phyloP scores from a whole-genome alignment of 2,797 vertebrate species.

The Lagorchestes hirsutus region DNA sequence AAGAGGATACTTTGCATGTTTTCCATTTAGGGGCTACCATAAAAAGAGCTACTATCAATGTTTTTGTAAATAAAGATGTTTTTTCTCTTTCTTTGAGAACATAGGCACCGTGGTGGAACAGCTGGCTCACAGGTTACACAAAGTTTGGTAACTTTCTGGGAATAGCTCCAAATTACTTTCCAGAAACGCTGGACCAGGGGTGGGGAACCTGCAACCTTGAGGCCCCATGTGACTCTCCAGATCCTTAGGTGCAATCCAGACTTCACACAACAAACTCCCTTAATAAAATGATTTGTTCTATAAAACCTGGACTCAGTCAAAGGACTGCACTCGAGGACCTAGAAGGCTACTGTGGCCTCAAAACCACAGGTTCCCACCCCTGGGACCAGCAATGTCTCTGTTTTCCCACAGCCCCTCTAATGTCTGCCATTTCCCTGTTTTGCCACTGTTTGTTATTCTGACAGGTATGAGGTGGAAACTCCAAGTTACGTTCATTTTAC shows the following conservation, averaged over 20 bases:
- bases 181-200: background rate
- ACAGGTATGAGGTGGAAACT: background rate
- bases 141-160: background rate
- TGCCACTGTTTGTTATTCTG: background rate
- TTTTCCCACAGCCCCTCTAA: background rate
- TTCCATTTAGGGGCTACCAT: background rate
- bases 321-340: too few relatives aligned
- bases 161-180: background rate
- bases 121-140: background rate
- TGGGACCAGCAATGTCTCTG: background rate
- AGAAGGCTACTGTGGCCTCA: too few relatives aligned
- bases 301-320: too few relatives aligned
- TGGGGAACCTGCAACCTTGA: too few relatives aligned
- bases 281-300: too few relatives aligned
- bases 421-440: background rate
- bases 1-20: background rate
- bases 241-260: too few relatives aligned
- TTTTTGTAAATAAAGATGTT: background rate
- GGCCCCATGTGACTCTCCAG: too few relatives aligned
- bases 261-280: too few relatives aligned
- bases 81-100: background rate
- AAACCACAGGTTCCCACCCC: too few relatives aligned
- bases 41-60: background rate
- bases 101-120: background rate
- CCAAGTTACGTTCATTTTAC: background rate